Percentiles rank a stretch among this genome's conserved stretches.
Conservation (phyloP, 2,113 vertebrate genomes). For the Geococcyx californianus region DNA sequence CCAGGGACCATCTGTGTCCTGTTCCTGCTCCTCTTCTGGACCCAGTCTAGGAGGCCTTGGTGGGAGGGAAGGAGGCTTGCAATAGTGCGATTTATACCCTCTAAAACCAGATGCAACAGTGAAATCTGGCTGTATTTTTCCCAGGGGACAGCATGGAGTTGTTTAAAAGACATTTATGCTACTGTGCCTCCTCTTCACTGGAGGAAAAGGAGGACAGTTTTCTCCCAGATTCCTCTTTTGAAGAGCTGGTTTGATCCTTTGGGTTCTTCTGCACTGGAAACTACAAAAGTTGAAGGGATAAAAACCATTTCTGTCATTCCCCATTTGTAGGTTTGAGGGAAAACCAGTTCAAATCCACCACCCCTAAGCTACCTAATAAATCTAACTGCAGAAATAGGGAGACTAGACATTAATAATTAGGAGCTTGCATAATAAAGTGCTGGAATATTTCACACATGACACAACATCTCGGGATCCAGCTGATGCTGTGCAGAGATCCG, state of each 20-base stretch:
- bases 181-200: not conserved
- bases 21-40: not conserved
- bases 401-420: constrained; percentile 14
- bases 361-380: not conserved
- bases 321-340: not conserved
- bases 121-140: not conserved
- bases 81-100: not conserved
- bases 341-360: not conserved
- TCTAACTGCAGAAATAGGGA: not conserved
- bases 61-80: not conserved
- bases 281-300: not conserved
- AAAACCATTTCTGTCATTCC: not conserved
- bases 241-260: not conserved
- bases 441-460: constrained; percentile 23
- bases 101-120: not conserved
- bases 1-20: not conserved
- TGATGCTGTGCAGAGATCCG: not conserved
- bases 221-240: not conserved
- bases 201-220: not conserved
- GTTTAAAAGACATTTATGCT: not conserved
- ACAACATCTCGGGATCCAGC: not conserved
- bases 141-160: not conserved
- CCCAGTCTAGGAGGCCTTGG: not conserved
- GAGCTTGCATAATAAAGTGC: constrained; percentile 10
- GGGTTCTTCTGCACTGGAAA: not conserved